These are phyloP conservation scores for Pristiophorus japonicus DNA, from an alignment of 2,113 vertebrate genomes.

Conservation along the genomic window DNA sequence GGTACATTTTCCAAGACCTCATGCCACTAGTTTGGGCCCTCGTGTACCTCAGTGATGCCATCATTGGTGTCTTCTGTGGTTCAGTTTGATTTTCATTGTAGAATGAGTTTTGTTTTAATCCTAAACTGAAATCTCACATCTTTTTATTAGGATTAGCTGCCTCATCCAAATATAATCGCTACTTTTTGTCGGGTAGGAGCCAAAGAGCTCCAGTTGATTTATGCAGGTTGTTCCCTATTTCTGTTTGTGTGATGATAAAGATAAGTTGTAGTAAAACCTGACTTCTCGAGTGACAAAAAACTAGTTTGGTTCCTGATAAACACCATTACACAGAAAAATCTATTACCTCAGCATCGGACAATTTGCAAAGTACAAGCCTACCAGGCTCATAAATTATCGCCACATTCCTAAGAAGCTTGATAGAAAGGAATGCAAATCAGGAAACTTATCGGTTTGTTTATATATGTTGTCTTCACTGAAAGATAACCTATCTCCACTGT, in stretches of 20 bases:
- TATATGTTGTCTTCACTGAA: neutral
- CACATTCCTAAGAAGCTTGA: neutral
- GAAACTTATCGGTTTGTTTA: neutral
- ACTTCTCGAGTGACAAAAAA: neutral
- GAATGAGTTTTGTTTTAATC: neutral
- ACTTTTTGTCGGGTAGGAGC: neutral
- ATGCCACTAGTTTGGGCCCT: neutral
- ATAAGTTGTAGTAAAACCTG: neutral
- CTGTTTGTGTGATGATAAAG: neutral
- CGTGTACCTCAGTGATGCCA: neutral
- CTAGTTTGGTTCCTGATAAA: neutral
- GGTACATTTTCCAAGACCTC: neutral
- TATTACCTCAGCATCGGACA: neutral
- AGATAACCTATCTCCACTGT: neutral
- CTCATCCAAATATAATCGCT: neutral
- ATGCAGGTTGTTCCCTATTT: neutral
- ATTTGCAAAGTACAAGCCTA: neutral
- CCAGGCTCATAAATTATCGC: neutral
- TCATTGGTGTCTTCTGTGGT: neutral
- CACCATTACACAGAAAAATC: neutral
- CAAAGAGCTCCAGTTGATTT: neutral
- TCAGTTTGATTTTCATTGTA: neutral
- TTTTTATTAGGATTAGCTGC: neutral
- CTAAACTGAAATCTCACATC: neutral
- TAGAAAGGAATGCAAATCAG: constrained; percentile 17